Conservation (phyloP, 2,797 vertebrate species). For the Falco rusticolus region DNA sequence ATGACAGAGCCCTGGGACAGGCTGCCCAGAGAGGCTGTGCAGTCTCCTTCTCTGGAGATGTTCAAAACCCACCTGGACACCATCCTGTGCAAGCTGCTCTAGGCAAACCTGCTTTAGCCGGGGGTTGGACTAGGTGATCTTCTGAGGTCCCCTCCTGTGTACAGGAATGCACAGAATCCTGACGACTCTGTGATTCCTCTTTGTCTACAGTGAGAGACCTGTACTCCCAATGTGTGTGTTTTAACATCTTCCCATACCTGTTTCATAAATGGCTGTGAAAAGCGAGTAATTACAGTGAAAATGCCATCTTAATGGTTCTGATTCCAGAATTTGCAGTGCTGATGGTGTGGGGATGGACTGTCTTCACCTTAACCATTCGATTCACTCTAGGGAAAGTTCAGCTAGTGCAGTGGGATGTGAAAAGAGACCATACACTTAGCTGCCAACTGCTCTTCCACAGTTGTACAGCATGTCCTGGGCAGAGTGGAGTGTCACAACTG, state of each 20-base stretch:
- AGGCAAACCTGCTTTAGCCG: too few relatives aligned
- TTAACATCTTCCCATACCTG: background rate
- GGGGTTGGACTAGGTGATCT: too few relatives aligned
- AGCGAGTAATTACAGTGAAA: background rate
- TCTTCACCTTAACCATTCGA: background rate
- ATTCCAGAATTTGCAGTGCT: background rate
- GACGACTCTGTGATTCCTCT: background rate
- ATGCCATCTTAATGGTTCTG: background rate
- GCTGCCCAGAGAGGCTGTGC: too few relatives aligned
- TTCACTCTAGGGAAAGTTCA: background rate
- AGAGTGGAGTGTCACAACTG: background rate
- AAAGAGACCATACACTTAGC: accelerated
- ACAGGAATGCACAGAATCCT: too few relatives aligned
- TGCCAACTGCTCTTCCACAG: background rate
- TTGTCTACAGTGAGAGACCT: background rate
- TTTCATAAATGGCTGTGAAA: background rate
- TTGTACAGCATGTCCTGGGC: background rate
- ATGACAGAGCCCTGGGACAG: too few relatives aligned
- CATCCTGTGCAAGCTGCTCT: too few relatives aligned
- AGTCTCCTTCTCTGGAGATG: too few relatives aligned
- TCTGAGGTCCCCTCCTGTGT: too few relatives aligned
- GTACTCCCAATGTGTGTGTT: background rate
- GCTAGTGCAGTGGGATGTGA: background rate
- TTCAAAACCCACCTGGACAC: too few relatives aligned
- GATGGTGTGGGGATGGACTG: background rate